These are phyloP conservation scores for Gymnocypris eckloni DNA, from an alignment of 2,797 vertebrate species.

Conservation along the genomic window DNA sequence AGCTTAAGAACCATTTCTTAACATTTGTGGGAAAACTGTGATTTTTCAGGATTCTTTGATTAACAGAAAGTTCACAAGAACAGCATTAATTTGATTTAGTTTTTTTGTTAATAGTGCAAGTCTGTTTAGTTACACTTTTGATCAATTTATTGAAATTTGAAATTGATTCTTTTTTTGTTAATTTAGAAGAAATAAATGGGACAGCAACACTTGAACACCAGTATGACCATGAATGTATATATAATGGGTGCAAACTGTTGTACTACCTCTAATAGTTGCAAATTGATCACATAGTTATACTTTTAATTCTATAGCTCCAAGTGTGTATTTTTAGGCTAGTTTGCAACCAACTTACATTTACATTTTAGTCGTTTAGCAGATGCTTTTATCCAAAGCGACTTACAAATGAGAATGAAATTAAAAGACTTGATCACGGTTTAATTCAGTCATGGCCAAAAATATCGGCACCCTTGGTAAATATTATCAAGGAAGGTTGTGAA, in stretches of 20 bases:
- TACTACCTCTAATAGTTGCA: background rate
- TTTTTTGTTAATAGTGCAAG: background rate
- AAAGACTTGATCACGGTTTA: background rate
- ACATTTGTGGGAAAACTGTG: background rate
- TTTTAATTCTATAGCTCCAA: background rate
- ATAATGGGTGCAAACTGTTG: background rate
- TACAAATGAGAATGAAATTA: background rate
- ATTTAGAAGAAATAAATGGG: background rate
- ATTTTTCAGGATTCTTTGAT: background rate
- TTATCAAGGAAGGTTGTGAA: no score
- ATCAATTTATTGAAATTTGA: background rate
- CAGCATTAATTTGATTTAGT: background rate
- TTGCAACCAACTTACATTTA: background rate
- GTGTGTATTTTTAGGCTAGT: background rate
- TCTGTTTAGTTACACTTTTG: background rate
- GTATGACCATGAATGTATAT: background rate
- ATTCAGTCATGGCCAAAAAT: no score
- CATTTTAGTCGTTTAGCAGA: no score
- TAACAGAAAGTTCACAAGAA: background rate
- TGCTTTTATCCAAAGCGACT: no score
- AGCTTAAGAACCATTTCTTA: background rate
- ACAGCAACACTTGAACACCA: background rate
- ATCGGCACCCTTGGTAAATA: no score
- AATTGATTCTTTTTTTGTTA: background rate
- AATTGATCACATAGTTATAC: background rate